These are phyloP conservation scores for Hemichromis elongatus DNA, from an alignment of 2,113 vertebrate genomes.

Conservation along the genomic window DNA sequence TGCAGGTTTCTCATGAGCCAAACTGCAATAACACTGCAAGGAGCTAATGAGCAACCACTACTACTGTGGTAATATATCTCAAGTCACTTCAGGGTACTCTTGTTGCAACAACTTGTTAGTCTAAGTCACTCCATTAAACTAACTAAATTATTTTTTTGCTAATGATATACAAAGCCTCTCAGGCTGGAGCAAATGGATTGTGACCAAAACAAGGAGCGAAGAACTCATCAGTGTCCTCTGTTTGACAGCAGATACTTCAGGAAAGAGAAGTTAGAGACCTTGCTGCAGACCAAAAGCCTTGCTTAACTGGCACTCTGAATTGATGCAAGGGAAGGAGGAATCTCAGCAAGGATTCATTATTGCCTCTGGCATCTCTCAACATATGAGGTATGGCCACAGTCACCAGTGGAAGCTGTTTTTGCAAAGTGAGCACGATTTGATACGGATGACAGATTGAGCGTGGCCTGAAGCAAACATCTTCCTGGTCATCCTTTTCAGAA, in stretches of 20 bases:
- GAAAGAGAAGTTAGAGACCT: constrained; percentile 8
- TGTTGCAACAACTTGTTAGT: constrained; percentile 71
- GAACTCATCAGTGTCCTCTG: constrained; percentile 13
- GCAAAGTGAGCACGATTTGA: constrained; percentile 29
- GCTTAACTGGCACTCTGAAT: neutral
- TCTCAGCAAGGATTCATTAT: constrained; percentile 32
- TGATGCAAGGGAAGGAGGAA: constrained; percentile 7
- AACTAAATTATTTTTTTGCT: constrained; percentile 62
- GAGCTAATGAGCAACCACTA: constrained; percentile 69
- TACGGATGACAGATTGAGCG: constrained; percentile 44
- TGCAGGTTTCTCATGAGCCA: constrained; percentile 62
- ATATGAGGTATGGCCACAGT: constrained; percentile 25
- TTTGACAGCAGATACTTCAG: constrained; percentile 26
- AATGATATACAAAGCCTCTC: constrained; percentile 51
- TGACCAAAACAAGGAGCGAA: constrained; percentile 44
- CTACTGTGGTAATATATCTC: constrained; percentile 59
- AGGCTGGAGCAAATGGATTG: constrained; percentile 52
- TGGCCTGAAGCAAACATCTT: constrained; percentile 46
- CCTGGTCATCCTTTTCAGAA: constrained; percentile 26
- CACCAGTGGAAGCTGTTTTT: constrained; percentile 35
- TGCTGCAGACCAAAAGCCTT: neutral
- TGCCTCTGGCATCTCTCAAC: constrained; percentile 32
- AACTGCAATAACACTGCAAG: constrained; percentile 65
- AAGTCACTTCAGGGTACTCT: constrained; percentile 68
- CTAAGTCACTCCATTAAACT: constrained; percentile 72